Conservation (phyloP, 2,888 invertebrate species). For the Perdita meconis region DNA sequence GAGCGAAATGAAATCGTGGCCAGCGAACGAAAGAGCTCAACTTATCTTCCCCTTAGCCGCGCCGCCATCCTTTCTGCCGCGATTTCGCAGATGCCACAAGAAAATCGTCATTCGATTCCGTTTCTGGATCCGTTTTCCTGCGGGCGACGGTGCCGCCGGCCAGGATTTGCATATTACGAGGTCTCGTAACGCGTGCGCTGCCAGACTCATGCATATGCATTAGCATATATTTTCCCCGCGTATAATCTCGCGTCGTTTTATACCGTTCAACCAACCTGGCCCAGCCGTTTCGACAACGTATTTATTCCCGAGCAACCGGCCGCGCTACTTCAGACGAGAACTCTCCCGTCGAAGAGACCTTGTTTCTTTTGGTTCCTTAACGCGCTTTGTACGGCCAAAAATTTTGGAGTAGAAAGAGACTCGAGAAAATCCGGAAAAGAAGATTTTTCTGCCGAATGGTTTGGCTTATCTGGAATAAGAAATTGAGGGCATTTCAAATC, state of each 20-base stretch:
- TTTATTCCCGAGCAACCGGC: slow-evolving; percentile 13
- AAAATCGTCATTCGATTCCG: slow-evolving; percentile 5
- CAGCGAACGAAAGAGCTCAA: background rate
- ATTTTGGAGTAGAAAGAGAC: background rate
- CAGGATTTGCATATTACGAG: slow-evolving; percentile 72
- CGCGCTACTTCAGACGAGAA: no score
- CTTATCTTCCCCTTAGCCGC: background rate
- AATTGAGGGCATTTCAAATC: no score
- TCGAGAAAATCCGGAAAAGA: no score
- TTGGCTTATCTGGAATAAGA: no score
- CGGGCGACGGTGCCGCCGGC: background rate
- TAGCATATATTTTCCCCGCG: slow-evolving; percentile 57
- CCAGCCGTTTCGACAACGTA: slow-evolving; percentile 10
- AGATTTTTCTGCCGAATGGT: no score
- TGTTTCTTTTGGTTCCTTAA: background rate
- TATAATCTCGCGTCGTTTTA: slow-evolving; percentile 62
- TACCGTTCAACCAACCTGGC: slow-evolving; percentile 33
- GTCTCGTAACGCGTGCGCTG: slow-evolving; percentile 60
- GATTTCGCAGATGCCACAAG: background rate
- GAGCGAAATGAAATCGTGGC: background rate
- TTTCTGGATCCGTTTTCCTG: slow-evolving; percentile 25
- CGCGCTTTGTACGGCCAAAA: background rate
- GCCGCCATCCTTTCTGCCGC: background rate
- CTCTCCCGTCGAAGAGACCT: no score
- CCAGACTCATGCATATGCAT: slow-evolving; percentile 72